Evolutionary conservation across 2,888 invertebrate species (phyloP).

Genomic region (Cataglyphis rosenhaueri): DNA sequence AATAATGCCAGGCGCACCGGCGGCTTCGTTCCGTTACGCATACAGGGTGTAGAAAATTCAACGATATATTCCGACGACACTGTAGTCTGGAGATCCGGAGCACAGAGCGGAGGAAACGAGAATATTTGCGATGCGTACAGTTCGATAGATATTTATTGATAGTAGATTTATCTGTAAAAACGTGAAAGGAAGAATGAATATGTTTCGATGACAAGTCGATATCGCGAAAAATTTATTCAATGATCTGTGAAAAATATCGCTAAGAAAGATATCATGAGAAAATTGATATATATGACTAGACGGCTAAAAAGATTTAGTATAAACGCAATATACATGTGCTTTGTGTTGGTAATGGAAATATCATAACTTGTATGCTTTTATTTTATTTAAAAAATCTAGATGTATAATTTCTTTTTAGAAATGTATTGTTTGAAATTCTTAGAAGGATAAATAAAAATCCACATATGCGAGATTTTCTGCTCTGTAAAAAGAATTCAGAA

Average conservation of each 20-base stretch:
- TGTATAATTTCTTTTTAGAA: not conserved
- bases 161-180: conserved; percentile 39
- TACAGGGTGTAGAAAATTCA: conserved; percentile 41
- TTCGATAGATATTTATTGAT: conserved; percentile 58
- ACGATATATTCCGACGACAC: conserved; percentile 44
- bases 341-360: not conserved
- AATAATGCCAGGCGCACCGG: conserved; percentile 56
- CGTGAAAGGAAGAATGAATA: not conserved
- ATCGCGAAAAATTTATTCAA: conserved; percentile 29
- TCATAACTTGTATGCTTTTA: not conserved
- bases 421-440: not conserved
- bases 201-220: not conserved
- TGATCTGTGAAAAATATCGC: not conserved
- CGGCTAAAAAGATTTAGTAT: not conserved
- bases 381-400: not conserved
- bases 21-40: conserved; percentile 53
- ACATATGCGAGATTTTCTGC: not conserved
- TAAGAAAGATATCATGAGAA: not conserved
- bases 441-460: not conserved
- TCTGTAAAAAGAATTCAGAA: not conserved
- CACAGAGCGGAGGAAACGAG: conserved; percentile 37
- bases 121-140: conserved; percentile 57
- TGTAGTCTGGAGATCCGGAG: conserved; percentile 30
- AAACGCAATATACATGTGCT: not conserved
- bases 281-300: not conserved